Base-by-base conservation (phyloP, 2,797 vertebrate species). In the Chromobotia macracanthus region DNA sequence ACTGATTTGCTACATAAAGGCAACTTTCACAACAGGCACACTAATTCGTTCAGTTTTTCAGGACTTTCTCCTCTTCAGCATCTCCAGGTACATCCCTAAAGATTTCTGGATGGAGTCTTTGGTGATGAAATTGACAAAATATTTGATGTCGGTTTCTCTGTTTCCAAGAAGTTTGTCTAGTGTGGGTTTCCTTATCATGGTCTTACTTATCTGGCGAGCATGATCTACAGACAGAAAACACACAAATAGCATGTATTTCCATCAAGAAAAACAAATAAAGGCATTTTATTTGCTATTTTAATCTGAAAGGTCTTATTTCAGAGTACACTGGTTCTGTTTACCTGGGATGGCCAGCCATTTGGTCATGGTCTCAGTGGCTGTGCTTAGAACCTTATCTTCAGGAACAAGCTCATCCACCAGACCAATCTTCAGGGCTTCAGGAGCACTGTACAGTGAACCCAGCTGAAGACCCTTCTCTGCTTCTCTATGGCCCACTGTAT, bases 341-440 rank as follows among this genome's bases (percentile, higher is more conserved):
- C 97, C 97, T 85, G 97, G 96, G 75, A 97, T 73, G 2, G 92
- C 88, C 84, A 98, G 69, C 96, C 96, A 99, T 86, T 92, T 92
- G 21, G 86, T 86, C 93, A 97, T 94, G 19, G 87, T 87, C 7
- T 95, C 86, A 0, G 55, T 84, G 0, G 96, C 95, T 10, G 86
- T 84, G 82, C 89, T 82, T 83, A 94, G 87, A 50, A 99, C 79
- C 88, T 95, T 93, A 76, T 96, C 96, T 83, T 97, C 94, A 0
- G 95, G 92, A 3, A 95, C 95, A 77, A 98, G 61, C 87, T 94
- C 91, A 0, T 99, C 97, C 85, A 99, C 97, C 0, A 99, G 53
- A 74, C 96, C 96, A 3, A 96, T 1, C 80, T 6, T 92, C 68
- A 93, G 93, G 23, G 97, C 97, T 0, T 98, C 94, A 0, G 92